phyloP scores from a whole-genome alignment of 2,797 vertebrate species.

The Pterois miles region DNA sequence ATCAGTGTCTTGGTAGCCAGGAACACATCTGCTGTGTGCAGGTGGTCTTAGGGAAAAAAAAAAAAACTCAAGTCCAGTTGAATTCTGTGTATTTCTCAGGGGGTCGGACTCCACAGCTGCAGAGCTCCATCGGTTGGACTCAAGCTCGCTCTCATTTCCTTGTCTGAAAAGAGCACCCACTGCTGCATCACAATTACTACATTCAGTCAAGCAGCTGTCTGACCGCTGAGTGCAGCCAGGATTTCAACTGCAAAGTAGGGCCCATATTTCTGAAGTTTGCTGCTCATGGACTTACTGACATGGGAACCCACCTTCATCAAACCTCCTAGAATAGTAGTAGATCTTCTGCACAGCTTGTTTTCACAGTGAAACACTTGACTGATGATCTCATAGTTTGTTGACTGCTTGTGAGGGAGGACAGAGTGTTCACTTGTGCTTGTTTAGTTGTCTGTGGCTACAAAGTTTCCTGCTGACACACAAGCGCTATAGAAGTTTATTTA shows the following conservation, averaged over 20 bases:
- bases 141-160: slow-evolving; percentile 51
- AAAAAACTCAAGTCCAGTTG: slow-evolving; percentile 24
- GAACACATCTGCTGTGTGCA: slow-evolving; percentile 62
- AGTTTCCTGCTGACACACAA: neutral
- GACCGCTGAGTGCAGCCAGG: neutral
- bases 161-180: slow-evolving; percentile 46
- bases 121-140: slow-evolving; percentile 45
- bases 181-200: slow-evolving; percentile 51
- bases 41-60: slow-evolving; percentile 54
- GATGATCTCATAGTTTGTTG: slow-evolving; percentile 9
- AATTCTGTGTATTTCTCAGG: slow-evolving; percentile 36
- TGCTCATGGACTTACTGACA: neutral
- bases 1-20: slow-evolving; percentile 33
- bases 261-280: slow-evolving; percentile 13
- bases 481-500: neutral
- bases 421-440: too few relatives aligned
- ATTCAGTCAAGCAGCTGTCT: slow-evolving; percentile 46
- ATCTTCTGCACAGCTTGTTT: neutral
- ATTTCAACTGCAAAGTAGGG: slow-evolving; percentile 15
- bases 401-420: neutral
- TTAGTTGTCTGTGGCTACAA: neutral
- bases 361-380: neutral
- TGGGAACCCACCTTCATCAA: slow-evolving; percentile 1
- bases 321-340: slow-evolving; percentile 8
- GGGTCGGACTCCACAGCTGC: slow-evolving; percentile 48